These are phyloP conservation scores for Doryteuthis pealeii DNA, from an alignment of 1,140 invertebrate species.

Conservation along the genomic window DNA sequence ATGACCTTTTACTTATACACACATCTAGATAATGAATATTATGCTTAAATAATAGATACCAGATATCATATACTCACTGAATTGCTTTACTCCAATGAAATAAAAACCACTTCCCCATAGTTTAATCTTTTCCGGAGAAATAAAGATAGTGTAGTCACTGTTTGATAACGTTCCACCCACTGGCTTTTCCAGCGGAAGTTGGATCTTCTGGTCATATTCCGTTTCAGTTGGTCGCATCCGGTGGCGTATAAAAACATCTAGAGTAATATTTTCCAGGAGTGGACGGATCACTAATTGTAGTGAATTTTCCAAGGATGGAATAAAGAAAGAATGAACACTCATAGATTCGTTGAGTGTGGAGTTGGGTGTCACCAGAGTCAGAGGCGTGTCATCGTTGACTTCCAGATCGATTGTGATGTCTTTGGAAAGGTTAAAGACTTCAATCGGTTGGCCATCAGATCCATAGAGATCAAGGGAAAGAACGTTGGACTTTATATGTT, in stretches of 20 bases:
- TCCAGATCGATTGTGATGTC: conserved; percentile 36
- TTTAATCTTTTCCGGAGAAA: conserved; percentile 23
- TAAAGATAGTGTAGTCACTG: conserved; percentile 27
- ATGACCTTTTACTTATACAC: too few relatives aligned
- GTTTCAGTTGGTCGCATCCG: conserved; percentile 22
- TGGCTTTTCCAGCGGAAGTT: conserved; percentile 15
- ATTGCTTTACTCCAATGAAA: conserved; percentile 34
- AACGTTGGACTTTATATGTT: conserved; percentile 33
- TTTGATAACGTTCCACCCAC: conserved; percentile 8
- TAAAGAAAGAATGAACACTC: conserved; percentile 25
- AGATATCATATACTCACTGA: conserved; percentile 28
- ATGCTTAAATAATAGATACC: too few relatives aligned
- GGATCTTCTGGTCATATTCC: conserved; percentile 30
- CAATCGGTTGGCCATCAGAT: conserved; percentile 27
- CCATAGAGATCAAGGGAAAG: conserved; percentile 40
- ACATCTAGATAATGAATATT: too few relatives aligned
- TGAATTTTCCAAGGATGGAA: conserved; percentile 24
- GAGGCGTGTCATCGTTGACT: conserved; percentile 3
- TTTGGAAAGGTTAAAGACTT: conserved; percentile 28
- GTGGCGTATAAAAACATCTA: conserved; percentile 34
- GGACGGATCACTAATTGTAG: conserved; percentile 35
- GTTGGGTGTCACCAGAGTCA: conserved; percentile 12
- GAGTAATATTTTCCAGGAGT: conserved; percentile 11
- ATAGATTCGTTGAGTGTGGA: conserved; percentile 13
- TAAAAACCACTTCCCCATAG: conserved; percentile 27